Conservation (phyloP, 2,888 invertebrate species). For the Pterostichus niger region DNA sequence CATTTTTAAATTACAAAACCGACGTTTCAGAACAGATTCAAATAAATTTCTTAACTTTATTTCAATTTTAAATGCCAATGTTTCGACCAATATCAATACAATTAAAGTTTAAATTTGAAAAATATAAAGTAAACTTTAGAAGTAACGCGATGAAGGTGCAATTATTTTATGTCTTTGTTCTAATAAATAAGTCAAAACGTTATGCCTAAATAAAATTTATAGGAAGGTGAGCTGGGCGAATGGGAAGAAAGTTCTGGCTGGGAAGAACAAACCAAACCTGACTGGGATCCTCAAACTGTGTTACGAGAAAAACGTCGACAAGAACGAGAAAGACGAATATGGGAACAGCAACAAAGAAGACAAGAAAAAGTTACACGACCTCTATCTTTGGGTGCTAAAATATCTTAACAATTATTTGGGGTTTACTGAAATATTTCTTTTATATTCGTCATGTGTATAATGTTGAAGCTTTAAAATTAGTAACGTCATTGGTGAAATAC, state of each 20-base stretch:
- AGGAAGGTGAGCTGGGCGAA: conserved; percentile 74
- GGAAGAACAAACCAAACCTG: conserved; percentile 74
- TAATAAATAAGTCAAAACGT: too few species aligned
- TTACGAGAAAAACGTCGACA: conserved; percentile 74
- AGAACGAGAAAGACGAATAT: conserved; percentile 73
- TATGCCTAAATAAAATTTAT: conserved; percentile 44
- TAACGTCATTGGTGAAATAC: neutral
- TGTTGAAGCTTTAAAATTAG: conserved; percentile 5
- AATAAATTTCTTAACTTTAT: too few species aligned
- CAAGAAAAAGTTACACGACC: conserved; percentile 72
- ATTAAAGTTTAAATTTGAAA: too few species aligned
- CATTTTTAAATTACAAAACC: too few species aligned
- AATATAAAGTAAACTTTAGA: too few species aligned
- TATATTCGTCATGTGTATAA: neutral
- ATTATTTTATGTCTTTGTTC: too few species aligned
- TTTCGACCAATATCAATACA: too few species aligned
- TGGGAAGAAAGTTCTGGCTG: conserved; percentile 75
- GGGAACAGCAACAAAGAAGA: conserved; percentile 75
- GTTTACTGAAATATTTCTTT: conserved; percentile 5
- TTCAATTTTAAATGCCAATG: too few species aligned
- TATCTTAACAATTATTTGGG: conserved; percentile 66
- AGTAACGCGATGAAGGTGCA: too few species aligned
- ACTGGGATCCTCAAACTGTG: conserved; percentile 73
- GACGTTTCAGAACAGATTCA: too few species aligned
- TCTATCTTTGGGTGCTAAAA: conserved; percentile 72